Conservation (phyloP, 2,113 vertebrate genomes). For the Steatornis caripensis region DNA sequence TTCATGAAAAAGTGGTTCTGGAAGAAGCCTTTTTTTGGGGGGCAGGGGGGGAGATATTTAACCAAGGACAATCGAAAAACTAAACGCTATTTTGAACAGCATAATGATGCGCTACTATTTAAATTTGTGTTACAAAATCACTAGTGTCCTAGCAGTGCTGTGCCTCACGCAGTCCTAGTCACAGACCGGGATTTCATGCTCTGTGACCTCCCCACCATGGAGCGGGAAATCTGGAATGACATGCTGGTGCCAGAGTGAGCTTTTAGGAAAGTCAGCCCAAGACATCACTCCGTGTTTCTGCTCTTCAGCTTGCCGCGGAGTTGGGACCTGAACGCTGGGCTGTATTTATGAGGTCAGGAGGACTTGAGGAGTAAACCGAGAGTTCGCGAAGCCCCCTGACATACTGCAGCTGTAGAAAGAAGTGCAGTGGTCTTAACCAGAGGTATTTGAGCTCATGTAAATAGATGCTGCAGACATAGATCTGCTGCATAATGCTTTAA, state of each 20-base stretch:
- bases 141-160: background rate
- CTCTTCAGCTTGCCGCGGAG: background rate
- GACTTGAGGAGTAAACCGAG: background rate
- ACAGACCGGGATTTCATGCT: background rate
- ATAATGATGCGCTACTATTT: background rate
- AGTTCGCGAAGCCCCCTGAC: background rate
- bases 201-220: background rate
- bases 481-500: background rate
- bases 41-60: background rate
- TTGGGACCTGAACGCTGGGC: background rate
- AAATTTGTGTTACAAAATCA: background rate
- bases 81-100: background rate
- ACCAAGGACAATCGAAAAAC: background rate
- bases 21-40: background rate
- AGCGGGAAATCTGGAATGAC: background rate
- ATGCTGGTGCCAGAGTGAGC: accelerated
- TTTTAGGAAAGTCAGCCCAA: background rate
- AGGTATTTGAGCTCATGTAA: background rate
- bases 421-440: background rate
- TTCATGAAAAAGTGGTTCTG: background rate
- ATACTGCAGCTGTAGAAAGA: background rate
- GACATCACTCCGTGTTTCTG: background rate
- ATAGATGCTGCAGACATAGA: background rate
- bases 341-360: background rate
- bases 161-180: background rate